Base-by-base conservation (phyloP, 2,113 vertebrate genomes). In the Cavia porcellus region DNA sequence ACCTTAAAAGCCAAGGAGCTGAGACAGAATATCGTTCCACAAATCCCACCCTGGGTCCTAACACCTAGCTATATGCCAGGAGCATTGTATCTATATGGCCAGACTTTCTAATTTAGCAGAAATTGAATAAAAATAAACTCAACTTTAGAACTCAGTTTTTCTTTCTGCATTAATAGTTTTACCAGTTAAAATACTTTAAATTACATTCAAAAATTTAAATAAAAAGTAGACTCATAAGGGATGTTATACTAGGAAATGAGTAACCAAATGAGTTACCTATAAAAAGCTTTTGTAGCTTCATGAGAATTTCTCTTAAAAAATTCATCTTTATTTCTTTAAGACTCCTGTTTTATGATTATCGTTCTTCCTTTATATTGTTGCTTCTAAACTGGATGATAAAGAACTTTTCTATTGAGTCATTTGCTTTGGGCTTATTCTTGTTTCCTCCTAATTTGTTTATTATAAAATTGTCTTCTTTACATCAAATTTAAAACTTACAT, bases 401-500 rank as follows among this genome's bases (percentile, higher is more conserved):
- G 14, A 92, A 95, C 28, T 35, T 80, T 96, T 97, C 79, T 93
- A 94, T 57, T 96, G 8, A 98, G 42, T 97, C 84, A 61, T 95
- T 59, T 92, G 66, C 57, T 95, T 97, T 15, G 95, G 96, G 75
- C 86, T 97, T 96, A 42, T 89, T 47, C 95, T 94, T 90, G 86
- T 96, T 93, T 94, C 95, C 96, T 83, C 84, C 72, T 90, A 97
- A 96, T 86, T 96, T 97, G 57, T 97, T 97, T 98, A 96, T 98
- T 97, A 94, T 96, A 92, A 97, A 98, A 96, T 19, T 82, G 86
- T 96, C 90, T 97, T 98, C 74, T 98, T 98, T 96, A 95, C 77
- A 96, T 90, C 38, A 97, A 79, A 91, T 95, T 95, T 97, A 89
- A 98, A 97, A 98, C 94, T 28, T 0, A 79, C 55, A 32, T 38